Conservation (phyloP, 2,888 invertebrate genomes). For the Perdita meconis region DNA sequence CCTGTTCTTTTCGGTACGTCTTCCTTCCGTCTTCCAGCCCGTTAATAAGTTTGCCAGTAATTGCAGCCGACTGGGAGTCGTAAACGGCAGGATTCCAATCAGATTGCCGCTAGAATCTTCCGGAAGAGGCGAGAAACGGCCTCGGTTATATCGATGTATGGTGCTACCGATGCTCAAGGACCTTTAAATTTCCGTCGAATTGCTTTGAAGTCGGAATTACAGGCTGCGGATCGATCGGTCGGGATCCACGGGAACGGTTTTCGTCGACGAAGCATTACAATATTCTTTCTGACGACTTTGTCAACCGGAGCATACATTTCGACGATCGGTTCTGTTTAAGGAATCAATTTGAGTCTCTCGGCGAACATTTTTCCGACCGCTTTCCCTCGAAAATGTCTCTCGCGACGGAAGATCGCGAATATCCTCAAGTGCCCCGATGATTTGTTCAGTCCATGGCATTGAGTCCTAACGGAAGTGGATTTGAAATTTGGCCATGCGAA, state of each 20-base stretch:
- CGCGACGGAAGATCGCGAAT: neutral
- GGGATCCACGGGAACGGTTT: too few relatives aligned
- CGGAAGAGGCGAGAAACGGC: neutral
- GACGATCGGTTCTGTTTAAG: too few relatives aligned
- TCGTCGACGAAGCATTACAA: too few relatives aligned
- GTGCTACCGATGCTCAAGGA: neutral
- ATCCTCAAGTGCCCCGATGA: conserved; percentile 22
- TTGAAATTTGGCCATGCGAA: conserved; percentile 1
- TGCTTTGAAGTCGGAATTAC: conserved; percentile 11
- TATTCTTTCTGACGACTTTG: too few relatives aligned
- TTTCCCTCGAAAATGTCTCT: neutral
- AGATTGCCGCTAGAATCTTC: conserved; percentile 24
- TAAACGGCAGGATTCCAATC: conserved; percentile 25
- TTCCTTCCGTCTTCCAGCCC: neutral
- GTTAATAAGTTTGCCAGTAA: conserved; percentile 54
- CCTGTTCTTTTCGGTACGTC: conserved; percentile 9
- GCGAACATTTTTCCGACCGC: neutral
- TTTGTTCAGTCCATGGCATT: conserved; percentile 34
- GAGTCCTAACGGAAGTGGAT: conserved; percentile 22
- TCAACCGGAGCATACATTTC: too few relatives aligned
- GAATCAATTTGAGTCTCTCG: too few relatives aligned
- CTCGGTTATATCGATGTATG: conserved; percentile 10
- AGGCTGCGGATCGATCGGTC: neutral
- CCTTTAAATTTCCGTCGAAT: conserved; percentile 1
- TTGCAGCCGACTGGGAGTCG: conserved; percentile 15